Percentiles rank a stretch among this genome's conserved stretches.
Conservation (phyloP, 1,140 invertebrate species). For the Drosophila serrata region DNA sequence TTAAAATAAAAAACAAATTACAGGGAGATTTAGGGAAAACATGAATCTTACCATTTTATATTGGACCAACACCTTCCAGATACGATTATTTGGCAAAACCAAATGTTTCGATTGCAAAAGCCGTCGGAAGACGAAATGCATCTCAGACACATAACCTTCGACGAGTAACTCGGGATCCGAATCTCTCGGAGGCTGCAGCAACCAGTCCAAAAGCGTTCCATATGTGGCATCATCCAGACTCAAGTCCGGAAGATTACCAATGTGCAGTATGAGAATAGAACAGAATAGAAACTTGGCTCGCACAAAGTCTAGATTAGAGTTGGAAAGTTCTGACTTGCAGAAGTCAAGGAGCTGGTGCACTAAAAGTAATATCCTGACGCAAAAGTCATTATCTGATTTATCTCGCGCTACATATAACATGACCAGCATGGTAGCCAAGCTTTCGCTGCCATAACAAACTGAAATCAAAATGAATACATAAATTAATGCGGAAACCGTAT, state of each 20-base stretch:
- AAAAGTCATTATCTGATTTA: background rate
- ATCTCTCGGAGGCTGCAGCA: background rate
- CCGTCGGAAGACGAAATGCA: slow-evolving; percentile 43
- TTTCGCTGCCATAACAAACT: slow-evolving; percentile 55
- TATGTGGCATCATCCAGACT: slow-evolving; percentile 27
- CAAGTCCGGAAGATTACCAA: slow-evolving; percentile 16
- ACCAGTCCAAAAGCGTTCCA: slow-evolving; percentile 28
- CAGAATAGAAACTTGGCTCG: slow-evolving; percentile 42
- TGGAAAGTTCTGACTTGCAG: slow-evolving; percentile 27
- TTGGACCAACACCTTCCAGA: slow-evolving; percentile 57
- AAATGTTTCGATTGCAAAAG: slow-evolving; percentile 12
- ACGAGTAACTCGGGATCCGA: background rate
- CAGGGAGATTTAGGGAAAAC: background rate
- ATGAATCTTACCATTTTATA: slow-evolving; percentile 41
- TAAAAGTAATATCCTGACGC: background rate
- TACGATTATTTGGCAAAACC: slow-evolving; percentile 41
- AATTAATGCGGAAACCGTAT: background rate
- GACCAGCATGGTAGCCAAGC: slow-evolving; percentile 55
- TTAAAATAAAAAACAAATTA: background rate
- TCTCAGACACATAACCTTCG: slow-evolving; percentile 27
- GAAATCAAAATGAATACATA: background rate
- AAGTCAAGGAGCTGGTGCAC: slow-evolving; percentile 27
- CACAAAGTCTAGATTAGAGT: slow-evolving; percentile 8
- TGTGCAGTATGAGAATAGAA: slow-evolving; percentile 27
- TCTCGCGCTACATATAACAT: slow-evolving; percentile 4